Conservation (phyloP, 2,888 invertebrate genomes). For the Amitus sp. region DNA sequence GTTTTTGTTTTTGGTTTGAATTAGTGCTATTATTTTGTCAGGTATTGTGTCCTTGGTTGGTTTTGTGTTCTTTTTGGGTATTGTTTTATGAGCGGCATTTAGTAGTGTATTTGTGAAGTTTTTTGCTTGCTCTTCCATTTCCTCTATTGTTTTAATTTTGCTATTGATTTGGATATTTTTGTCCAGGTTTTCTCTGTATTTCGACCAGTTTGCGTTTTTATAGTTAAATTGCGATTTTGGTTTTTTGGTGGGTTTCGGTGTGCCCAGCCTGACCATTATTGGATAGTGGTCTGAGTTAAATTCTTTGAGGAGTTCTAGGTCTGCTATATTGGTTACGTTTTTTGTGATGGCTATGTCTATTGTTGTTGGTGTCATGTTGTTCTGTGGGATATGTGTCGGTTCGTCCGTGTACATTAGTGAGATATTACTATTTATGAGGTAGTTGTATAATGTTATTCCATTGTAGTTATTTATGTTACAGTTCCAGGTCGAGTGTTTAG, state of each 20-base stretch:
- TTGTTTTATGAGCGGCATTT: constrained; percentile 7
- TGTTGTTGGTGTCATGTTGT: constrained; percentile 39
- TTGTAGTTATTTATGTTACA: constrained; percentile 37
- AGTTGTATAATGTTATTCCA: constrained; percentile 33
- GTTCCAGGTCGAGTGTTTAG: constrained; percentile 41
- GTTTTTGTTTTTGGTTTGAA: constrained; percentile 28
- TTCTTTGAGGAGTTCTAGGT: constrained; percentile 25
- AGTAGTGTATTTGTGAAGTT: constrained; percentile 24
- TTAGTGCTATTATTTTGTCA: constrained; percentile 7
- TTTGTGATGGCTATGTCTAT: constrained; percentile 46
- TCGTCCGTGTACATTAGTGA: constrained; percentile 33
- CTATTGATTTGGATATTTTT: constrained; percentile 16
- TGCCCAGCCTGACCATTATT: constrained; percentile 28
- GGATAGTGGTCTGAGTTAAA: constrained; percentile 46
- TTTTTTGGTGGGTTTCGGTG: background rate
- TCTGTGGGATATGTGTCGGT: constrained; percentile 42
- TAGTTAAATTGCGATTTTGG: constrained; percentile 13
- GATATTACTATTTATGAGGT: constrained; percentile 34
- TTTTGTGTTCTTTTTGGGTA: constrained; percentile 14
- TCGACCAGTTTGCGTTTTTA: constrained; percentile 31
- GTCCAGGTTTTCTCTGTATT: constrained; percentile 24
- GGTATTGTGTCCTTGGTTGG: constrained; percentile 18
- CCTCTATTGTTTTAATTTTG: constrained; percentile 8
- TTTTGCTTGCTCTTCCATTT: constrained; percentile 31
- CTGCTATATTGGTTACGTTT: constrained; percentile 32